These are phyloP conservation scores for Petrocephalus schoutedeni DNA, from an alignment of 2,797 vertebrate genomes.

Conservation along the genomic window DNA sequence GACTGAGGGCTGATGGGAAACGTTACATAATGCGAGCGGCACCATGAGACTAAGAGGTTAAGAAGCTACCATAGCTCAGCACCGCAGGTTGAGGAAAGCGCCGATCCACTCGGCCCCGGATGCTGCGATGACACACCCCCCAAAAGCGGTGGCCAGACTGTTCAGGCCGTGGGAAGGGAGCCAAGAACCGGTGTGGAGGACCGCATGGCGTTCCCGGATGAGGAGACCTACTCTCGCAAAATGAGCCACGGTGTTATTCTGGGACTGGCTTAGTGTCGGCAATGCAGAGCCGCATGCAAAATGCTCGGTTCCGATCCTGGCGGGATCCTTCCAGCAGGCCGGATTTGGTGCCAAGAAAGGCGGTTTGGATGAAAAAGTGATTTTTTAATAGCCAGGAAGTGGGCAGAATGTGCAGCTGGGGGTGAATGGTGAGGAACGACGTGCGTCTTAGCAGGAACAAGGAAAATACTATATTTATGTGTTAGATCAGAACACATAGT, in stretches of 20 bases:
- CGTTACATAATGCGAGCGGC: background rate
- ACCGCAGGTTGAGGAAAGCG: background rate
- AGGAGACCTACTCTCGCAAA: background rate
- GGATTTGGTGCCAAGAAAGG: background rate
- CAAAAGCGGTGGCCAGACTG: background rate
- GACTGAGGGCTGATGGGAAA: background rate
- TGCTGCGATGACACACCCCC: background rate
- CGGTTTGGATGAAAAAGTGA: background rate
- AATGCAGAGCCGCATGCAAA: background rate
- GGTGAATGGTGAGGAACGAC: background rate
- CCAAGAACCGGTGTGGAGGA: background rate
- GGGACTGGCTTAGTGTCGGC: background rate
- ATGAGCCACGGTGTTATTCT: background rate
- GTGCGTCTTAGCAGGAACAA: background rate
- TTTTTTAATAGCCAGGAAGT: background rate
- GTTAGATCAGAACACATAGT: background rate
- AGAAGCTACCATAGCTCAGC: background rate
- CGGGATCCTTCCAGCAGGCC: background rate
- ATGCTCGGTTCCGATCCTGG: background rate
- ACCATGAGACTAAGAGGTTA: background rate
- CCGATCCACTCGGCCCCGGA: background rate
- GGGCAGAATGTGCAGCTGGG: background rate
- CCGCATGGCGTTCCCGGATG: background rate
- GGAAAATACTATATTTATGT: background rate
- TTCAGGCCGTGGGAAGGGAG: background rate